A percentile compares a stretch with the other conserved stretches of the same genome.
Conservation (phyloP, 2,888 invertebrate species). For the Parnassius mnemosyne region DNA sequence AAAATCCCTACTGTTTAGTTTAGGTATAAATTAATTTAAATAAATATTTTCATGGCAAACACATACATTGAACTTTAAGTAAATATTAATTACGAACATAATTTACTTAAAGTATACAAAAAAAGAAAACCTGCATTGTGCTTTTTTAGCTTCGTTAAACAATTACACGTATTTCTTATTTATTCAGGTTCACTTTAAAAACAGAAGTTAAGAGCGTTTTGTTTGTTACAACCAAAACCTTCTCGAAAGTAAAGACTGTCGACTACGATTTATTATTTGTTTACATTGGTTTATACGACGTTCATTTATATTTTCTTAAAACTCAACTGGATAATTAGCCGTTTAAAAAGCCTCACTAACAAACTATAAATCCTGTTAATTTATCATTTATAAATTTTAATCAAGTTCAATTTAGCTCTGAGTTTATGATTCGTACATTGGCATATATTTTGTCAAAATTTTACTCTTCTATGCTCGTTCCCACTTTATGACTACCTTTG, state of each 20-base stretch:
- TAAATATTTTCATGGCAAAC: neutral
- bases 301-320: too few species aligned
- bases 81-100: too few species aligned
- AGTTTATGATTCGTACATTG: too few species aligned
- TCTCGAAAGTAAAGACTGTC: constrained; percentile 26
- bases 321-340: too few species aligned
- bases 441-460: neutral
- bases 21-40: neutral
- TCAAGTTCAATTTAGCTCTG: too few species aligned
- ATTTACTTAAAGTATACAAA: constrained; percentile 17
- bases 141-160: constrained; percentile 54
- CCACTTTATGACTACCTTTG: constrained; percentile 11
- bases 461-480: neutral
- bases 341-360: too few species aligned
- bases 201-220: constrained; percentile 72
- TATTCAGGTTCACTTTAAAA: constrained; percentile 59
- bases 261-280: constrained; percentile 25
- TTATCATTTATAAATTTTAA: too few species aligned
- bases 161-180: constrained; percentile 56
- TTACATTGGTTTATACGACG: neutral
- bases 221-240: constrained; percentile 67
- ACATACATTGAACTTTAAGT: neutral
- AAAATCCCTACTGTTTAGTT: neutral
- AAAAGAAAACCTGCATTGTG: constrained; percentile 35
- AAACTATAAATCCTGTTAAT: too few species aligned